Evolutionary conservation across 2,888 invertebrate species (phyloP).

Genomic region (Acleris cristana): DNA sequence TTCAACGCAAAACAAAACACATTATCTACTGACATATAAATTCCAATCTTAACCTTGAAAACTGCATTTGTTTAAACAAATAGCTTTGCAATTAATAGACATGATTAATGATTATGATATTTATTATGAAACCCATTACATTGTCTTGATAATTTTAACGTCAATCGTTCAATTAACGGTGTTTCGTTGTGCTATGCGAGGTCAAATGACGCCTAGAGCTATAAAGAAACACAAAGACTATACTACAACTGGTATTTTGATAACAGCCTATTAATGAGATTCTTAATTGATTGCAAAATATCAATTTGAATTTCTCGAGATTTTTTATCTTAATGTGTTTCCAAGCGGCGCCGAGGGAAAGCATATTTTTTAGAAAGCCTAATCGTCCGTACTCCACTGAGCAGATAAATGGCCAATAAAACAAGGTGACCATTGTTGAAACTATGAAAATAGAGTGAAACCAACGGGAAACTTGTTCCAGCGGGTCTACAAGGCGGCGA

Average conservation of each 20-base stretch:
- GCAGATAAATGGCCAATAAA: slow-evolving; percentile 35
- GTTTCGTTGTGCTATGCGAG: slow-evolving; percentile 10
- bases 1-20: too few species aligned
- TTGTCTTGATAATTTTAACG: slow-evolving; percentile 26
- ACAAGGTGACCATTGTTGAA: slow-evolving; percentile 33
- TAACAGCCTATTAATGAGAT: background rate
- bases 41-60: background rate
- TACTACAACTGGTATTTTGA: background rate
- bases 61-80: slow-evolving; percentile 8
- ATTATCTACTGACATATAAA: background rate
- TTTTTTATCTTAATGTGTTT: slow-evolving; percentile 17
- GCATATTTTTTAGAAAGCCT: slow-evolving; percentile 32
- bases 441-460: slow-evolving; percentile 30
- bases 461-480: slow-evolving; percentile 10
- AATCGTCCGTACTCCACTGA: slow-evolving; percentile 35
- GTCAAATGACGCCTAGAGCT: slow-evolving; percentile 6
- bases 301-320: slow-evolving; percentile 1
- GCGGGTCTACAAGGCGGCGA: slow-evolving; percentile 47
- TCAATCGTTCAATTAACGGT: slow-evolving; percentile 26
- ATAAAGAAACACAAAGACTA: background rate
- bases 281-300: background rate
- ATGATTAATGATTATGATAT: slow-evolving; percentile 29
- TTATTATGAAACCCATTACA: slow-evolving; percentile 18
- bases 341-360: slow-evolving; percentile 22
- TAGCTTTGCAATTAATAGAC: background rate